Conservation (phyloP, 2,113 vertebrate genomes). For the Daphoenositta chrysoptera region DNA sequence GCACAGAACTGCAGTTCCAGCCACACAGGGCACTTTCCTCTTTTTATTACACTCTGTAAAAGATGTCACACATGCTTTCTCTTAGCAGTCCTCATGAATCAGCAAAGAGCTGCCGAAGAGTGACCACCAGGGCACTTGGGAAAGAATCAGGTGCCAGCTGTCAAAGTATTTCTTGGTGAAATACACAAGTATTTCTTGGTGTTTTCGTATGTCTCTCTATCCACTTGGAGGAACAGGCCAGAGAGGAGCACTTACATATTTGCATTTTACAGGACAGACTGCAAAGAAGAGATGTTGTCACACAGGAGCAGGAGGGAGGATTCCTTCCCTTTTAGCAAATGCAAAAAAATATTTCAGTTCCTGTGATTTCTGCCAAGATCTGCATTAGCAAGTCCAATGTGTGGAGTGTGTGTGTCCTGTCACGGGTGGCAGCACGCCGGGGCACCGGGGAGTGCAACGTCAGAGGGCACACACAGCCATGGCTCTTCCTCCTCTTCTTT, state of each 20-base stretch:
- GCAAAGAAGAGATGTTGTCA: not conserved
- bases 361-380: not conserved
- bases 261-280: slow-evolving; percentile 23
- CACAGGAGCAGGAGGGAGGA: not conserved
- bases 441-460: not conserved
- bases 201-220: not conserved
- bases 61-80: slow-evolving; percentile 69
- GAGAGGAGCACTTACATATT: not conserved
- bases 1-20: slow-evolving; percentile 35
- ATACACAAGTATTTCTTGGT: slow-evolving; percentile 35
- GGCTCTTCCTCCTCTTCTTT: not conserved
- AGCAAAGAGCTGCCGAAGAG: slow-evolving; percentile 67
- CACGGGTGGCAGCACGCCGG: not conserved
- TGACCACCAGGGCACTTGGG: slow-evolving; percentile 18
- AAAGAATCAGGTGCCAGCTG: slow-evolving; percentile 42
- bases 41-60: slow-evolving; percentile 39
- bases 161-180: slow-evolving; percentile 46
- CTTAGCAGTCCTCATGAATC: slow-evolving; percentile 72
- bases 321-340: not conserved
- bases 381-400: slow-evolving; percentile 13
- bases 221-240: not conserved
- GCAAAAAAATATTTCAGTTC: not conserved
- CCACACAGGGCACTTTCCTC: slow-evolving; percentile 52
- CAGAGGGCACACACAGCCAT: not conserved
- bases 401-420: not conserved